These are phyloP conservation scores for Coremacera marginata DNA, from an alignment of 2,888 invertebrate genomes.

Conservation along the genomic window DNA sequence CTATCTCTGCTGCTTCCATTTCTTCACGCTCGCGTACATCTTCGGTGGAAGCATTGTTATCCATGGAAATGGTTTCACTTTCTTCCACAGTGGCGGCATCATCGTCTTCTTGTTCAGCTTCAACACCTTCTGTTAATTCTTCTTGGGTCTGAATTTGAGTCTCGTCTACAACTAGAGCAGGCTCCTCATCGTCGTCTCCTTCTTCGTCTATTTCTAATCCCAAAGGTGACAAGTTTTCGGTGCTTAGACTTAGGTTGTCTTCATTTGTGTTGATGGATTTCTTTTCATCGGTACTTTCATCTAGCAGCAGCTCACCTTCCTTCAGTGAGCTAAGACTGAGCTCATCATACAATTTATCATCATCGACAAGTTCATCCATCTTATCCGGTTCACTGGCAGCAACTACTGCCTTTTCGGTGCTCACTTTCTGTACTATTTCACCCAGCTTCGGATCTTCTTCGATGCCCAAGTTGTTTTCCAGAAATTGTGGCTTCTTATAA, in stretches of 20 bases:
- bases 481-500: conserved; percentile 68
- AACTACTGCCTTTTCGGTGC: conserved; percentile 43
- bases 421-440: conserved; percentile 66
- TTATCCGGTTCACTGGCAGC: not conserved
- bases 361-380: conserved; percentile 30
- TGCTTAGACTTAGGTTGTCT: conserved; percentile 51
- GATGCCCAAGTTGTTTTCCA: conserved; percentile 69
- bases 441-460: conserved; percentile 69
- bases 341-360: conserved; percentile 26
- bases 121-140: conserved; percentile 3
- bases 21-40: conserved; percentile 40
- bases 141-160: not conserved
- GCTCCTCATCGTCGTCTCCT: conserved; percentile 26
- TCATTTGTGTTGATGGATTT: conserved; percentile 46
- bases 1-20: conserved; percentile 6
- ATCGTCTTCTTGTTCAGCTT: conserved; percentile 24
- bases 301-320: conserved; percentile 56
- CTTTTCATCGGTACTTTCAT: conserved; percentile 56
- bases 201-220: conserved; percentile 21
- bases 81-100: conserved; percentile 47
- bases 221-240: conserved; percentile 51
- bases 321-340: conserved; percentile 53
- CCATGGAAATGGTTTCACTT: conserved; percentile 53
- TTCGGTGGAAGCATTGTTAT: conserved; percentile 49
- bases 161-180: not conserved